phyloP scores from a whole-genome alignment of 2,797 vertebrate genomes.

The Fundulus diaphanus region DNA sequence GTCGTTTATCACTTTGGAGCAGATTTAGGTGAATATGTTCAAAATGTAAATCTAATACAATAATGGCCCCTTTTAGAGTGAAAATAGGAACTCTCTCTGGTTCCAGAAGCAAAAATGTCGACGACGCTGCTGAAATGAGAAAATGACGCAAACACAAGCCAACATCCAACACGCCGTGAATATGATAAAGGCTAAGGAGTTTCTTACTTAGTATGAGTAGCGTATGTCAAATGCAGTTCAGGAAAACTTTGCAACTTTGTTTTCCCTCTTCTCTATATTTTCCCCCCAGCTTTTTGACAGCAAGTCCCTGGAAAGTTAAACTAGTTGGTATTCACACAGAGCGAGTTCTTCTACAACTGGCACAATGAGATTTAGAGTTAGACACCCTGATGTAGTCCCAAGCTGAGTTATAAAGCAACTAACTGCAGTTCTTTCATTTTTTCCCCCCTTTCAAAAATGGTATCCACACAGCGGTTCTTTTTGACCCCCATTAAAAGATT shows the following conservation, averaged over 20 bases:
- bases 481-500: neutral
- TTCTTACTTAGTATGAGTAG: neutral
- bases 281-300: conserved; percentile 30
- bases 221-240: neutral
- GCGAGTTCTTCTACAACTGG: conserved; percentile 1
- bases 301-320: conserved; percentile 12
- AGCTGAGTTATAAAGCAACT: conserved; percentile 34
- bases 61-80: neutral
- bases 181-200: neutral
- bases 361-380: conserved; percentile 14
- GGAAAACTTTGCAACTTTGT: conserved; percentile 15
- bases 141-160: neutral
- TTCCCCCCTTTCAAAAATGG: neutral
- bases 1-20: neutral
- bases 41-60: neutral
- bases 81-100: neutral
- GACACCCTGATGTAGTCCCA: conserved; percentile 6
- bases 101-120: neutral
- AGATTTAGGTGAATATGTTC: neutral
- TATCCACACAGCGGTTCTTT: conserved; percentile 9
- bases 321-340: conserved; percentile 14
- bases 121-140: neutral
- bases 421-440: neutral
- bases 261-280: conserved; percentile 25
- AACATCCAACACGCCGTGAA: neutral